A percentile compares a stretch with the other conserved stretches of the same genome.
These are phyloP conservation scores for Nycticebus coucang DNA, from an alignment of 2,113 vertebrate genomes.

Conservation along the genomic window DNA sequence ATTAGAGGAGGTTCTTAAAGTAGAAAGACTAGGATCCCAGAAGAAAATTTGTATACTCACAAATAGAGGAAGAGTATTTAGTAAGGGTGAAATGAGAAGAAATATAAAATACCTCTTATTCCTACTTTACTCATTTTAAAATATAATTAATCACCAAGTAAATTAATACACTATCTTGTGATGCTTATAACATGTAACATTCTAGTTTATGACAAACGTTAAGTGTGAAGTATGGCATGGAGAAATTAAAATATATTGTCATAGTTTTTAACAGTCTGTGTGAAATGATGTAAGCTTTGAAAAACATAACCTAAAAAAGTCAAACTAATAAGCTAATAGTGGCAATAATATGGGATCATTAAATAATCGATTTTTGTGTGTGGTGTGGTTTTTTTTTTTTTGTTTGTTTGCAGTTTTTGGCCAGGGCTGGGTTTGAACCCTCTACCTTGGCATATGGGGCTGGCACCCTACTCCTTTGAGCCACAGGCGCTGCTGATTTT, in stretches of 20 bases:
- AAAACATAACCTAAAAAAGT: background rate
- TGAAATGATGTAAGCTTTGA: slow-evolving; percentile 13
- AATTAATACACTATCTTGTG: background rate
- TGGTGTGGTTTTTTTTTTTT: no score
- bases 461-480: no score
- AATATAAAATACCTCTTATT: background rate
- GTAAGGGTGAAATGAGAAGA: background rate
- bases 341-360: background rate
- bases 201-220: background rate
- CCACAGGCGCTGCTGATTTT: background rate
- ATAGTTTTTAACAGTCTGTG: background rate
- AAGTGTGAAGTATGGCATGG: background rate
- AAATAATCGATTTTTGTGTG: background rate
- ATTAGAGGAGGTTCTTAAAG: background rate
- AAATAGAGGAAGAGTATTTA: background rate
- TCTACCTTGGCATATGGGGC: no score
- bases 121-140: background rate
- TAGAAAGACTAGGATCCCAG: background rate
- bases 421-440: no score
- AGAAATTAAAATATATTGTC: background rate
- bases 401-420: no score
- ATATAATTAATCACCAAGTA: background rate
- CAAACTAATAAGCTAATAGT: background rate
- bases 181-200: background rate
- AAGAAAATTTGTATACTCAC: background rate